Evolutionary conservation across 2,797 vertebrate genomes (phyloP).

Genomic region (Melanotaenia pygmaea): DNA sequence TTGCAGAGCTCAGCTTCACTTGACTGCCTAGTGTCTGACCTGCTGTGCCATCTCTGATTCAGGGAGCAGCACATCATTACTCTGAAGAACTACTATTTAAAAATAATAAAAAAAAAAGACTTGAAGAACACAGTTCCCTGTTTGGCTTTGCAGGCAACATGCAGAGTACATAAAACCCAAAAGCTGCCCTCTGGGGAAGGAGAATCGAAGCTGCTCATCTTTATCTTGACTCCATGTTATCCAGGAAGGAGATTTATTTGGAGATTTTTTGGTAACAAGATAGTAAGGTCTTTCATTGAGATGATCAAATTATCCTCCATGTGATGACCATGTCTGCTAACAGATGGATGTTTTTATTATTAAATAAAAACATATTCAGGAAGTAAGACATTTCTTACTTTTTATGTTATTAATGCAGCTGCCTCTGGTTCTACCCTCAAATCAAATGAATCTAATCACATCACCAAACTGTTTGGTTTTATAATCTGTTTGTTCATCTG

Average conservation of each 20-base stretch:
- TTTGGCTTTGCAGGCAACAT: conserved; percentile 10
- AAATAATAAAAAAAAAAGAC: neutral
- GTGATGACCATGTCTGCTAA: neutral
- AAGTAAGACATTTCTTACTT: neutral
- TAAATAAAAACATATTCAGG: neutral
- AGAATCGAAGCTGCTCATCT: conserved; percentile 12
- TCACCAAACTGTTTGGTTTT: neutral
- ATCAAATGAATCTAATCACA: neutral
- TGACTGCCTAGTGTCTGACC: conserved; percentile 56
- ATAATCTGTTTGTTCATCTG: neutral
- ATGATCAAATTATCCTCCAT: neutral
- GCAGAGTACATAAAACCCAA: conserved; percentile 16
- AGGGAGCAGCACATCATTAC: conserved; percentile 45
- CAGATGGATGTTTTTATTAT: neutral
- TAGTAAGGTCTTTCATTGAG: neutral
- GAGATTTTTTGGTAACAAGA: neutral
- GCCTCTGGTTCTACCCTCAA: neutral
- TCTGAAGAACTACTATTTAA: conserved; percentile 23
- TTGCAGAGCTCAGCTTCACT: conserved; percentile 58
- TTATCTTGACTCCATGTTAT: neutral
- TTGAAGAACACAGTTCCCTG: neutral
- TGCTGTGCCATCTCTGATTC: conserved; percentile 56
- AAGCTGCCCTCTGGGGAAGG: conserved; percentile 21
- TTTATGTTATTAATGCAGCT: neutral
- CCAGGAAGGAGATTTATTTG: neutral